A percentile compares a stretch with the other conserved stretches of the same genome.
Evolutionary conservation across 1,140 invertebrate genomes (phyloP).

Genomic region (Idris sp.): DNA sequence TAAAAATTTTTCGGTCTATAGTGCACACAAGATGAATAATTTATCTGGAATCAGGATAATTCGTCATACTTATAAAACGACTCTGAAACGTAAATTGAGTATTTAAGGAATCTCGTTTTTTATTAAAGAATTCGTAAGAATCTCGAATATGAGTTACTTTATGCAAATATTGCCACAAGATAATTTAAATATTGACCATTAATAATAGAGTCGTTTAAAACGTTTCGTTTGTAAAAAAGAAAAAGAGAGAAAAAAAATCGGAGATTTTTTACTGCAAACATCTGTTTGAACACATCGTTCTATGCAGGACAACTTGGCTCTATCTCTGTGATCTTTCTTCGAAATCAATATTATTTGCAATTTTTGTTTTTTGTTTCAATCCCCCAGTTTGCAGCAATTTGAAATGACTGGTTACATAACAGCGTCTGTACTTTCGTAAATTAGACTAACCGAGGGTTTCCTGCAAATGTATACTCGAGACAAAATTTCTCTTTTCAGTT

Average conservation of each 20-base stretch:
- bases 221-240: conserved; percentile 21
- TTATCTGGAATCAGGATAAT: no score
- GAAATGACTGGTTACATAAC: conserved; percentile 16
- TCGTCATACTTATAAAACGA: no score
- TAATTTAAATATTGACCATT: conserved; percentile 51
- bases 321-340: conserved; percentile 18
- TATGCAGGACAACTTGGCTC: conserved; percentile 33
- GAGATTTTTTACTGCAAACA: conserved; percentile 33
- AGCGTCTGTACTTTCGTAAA: conserved; percentile 1
- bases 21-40: no score
- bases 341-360: conserved; percentile 41
- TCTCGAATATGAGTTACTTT: conserved; percentile 11
- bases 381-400: no score
- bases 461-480: conserved; percentile 12
- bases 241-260: no score
- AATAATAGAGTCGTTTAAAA: conserved; percentile 22
- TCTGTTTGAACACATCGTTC: conserved; percentile 32
- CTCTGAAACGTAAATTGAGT: conserved; percentile 11
- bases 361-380: no score
- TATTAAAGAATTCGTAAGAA: conserved; percentile 1
- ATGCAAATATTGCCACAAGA: conserved; percentile 10
- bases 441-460: not conserved
- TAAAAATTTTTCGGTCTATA: no score
- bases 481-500: conserved; percentile 33
- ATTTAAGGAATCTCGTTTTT: conserved; percentile 9